Evolutionary conservation across 2,888 invertebrate genomes (phyloP).

Genomic region (Acanthosepion pharaonis): DNA sequence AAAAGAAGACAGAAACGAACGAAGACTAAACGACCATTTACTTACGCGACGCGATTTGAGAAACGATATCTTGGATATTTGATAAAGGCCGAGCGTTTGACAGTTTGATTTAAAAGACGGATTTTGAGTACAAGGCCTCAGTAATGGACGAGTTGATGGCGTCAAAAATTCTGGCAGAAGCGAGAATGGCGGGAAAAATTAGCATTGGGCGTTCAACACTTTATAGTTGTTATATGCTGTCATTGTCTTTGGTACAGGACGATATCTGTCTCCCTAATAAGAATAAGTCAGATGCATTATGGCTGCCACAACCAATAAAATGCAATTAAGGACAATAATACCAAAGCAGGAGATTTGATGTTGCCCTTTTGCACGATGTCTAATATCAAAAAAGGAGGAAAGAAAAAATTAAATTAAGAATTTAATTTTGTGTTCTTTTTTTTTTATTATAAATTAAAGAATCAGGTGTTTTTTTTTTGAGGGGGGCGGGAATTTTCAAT

Average conservation of each 20-base stretch:
- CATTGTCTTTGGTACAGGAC: background rate
- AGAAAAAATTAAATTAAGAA: too few relatives aligned
- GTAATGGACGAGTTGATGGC: background rate
- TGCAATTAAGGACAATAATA: background rate
- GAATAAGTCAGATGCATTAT: background rate
- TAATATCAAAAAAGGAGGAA: too few relatives aligned
- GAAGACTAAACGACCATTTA: background rate
- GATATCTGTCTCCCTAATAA: background rate
- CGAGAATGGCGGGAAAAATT: background rate
- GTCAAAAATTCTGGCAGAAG: background rate
- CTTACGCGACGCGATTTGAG: background rate
- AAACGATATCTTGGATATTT: background rate
- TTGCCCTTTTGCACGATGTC: background rate
- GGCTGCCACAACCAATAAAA: background rate
- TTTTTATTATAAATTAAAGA: too few relatives aligned
- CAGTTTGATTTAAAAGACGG: too few relatives aligned
- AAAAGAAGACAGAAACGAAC: background rate
- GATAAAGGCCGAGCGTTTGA: background rate
- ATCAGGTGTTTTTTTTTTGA: too few relatives aligned
- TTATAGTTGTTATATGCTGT: background rate
- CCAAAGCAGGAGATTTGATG: background rate
- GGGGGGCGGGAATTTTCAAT: too few relatives aligned
- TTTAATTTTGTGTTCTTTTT: too few relatives aligned
- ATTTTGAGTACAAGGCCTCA: background rate
- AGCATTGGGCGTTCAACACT: background rate